A percentile compares a stretch with the other conserved stretches of the same genome.
These are phyloP conservation scores for Erebia ligea DNA, from an alignment of 2,888 invertebrate species.

Conservation along the genomic window DNA sequence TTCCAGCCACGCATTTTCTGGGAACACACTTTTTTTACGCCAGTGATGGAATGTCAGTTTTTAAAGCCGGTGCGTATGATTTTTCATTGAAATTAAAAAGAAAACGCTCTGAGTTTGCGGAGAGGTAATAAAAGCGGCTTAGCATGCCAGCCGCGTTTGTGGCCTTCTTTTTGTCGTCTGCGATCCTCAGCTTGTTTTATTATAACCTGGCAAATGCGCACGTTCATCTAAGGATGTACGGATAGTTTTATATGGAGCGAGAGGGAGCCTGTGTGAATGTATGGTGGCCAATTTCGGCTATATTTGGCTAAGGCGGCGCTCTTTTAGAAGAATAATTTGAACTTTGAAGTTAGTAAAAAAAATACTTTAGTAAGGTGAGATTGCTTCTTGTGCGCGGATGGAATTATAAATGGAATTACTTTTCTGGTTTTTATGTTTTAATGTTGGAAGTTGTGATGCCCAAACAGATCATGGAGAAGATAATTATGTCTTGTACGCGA, in stretches of 20 bases:
- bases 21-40: slow-evolving; percentile 69
- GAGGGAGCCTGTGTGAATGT: slow-evolving; percentile 26
- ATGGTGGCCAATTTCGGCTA: slow-evolving; percentile 31
- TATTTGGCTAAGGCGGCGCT: slow-evolving; percentile 21
- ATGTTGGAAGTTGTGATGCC: background rate
- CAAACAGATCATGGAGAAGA: background rate
- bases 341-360: background rate
- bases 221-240: slow-evolving; percentile 45
- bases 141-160: slow-evolving; percentile 57
- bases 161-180: slow-evolving; percentile 62
- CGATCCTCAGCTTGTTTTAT: slow-evolving; percentile 63
- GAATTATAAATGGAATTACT: background rate
- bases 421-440: slow-evolving; percentile 1
- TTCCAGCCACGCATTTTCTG: slow-evolving; percentile 72
- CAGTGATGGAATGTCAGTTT: slow-evolving; percentile 67
- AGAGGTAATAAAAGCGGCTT: slow-evolving; percentile 61
- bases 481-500: too few species aligned
- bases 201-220: slow-evolving; percentile 59
- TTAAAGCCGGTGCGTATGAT: slow-evolving; percentile 67
- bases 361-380: background rate
- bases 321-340: slow-evolving; percentile 15
- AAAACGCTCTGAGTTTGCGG: slow-evolving; percentile 55
- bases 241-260: slow-evolving; percentile 40
- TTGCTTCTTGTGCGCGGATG: slow-evolving; percentile 10
- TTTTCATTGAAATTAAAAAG: slow-evolving; percentile 77